These are phyloP conservation scores for Ceyx melanurus DNA, from an alignment of 2,113 vertebrate species.

Conservation along the genomic window DNA sequence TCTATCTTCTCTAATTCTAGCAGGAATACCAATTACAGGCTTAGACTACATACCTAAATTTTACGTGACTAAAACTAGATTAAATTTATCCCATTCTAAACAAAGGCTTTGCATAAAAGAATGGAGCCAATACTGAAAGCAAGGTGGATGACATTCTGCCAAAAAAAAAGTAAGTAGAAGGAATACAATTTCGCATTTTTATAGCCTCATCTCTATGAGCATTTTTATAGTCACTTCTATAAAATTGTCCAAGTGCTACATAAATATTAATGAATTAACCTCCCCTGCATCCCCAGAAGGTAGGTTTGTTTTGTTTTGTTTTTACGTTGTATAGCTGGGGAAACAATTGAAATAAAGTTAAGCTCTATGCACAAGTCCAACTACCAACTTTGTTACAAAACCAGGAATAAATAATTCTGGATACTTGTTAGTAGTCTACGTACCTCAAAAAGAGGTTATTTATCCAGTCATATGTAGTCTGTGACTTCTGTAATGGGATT, in stretches of 20 bases:
- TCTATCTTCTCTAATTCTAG: not conserved
- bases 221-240: conserved; percentile 36
- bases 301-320: not conserved
- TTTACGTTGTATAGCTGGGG: not conserved
- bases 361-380: not conserved
- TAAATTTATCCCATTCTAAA: not conserved
- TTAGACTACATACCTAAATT: not conserved
- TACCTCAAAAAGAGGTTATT: not conserved
- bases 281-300: not conserved
- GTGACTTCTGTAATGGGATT: not conserved
- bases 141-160: not conserved
- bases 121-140: not conserved
- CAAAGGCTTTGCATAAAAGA: not conserved
- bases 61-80: not conserved
- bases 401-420: not conserved
- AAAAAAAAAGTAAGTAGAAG: conserved; percentile 7
- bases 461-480: not conserved
- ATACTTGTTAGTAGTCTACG: not conserved
- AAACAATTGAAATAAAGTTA: conserved; percentile 28
- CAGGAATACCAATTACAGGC: not conserved
- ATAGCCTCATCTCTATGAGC: conserved; percentile 12
- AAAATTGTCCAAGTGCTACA: not conserved
- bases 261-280: conserved; percentile 60
- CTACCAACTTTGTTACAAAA: not conserved
- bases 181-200: conserved; percentile 30